phyloP scores from a whole-genome alignment of 2,797 vertebrate species.

The Toxotes lorentzi region DNA sequence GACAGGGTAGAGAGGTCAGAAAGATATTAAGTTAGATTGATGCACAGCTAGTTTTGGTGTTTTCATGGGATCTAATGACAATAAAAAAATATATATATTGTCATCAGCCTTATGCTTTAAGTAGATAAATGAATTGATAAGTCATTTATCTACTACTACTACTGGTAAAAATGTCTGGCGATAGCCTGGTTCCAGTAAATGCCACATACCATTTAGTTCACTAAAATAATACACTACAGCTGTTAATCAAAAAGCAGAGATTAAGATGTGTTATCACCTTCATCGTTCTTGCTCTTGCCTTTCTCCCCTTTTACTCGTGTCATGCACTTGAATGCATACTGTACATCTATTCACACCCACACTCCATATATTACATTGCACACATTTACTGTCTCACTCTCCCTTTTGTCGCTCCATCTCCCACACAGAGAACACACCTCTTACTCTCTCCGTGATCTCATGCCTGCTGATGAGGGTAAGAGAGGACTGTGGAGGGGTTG shows the following conservation, averaged over 20 bases:
- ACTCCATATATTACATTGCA: slow-evolving; percentile 50
- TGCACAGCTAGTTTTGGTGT: background rate
- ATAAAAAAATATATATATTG: background rate
- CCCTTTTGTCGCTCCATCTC: slow-evolving; percentile 50
- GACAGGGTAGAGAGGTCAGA: background rate
- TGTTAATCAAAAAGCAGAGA: slow-evolving; percentile 28
- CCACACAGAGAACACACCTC: slow-evolving; percentile 52
- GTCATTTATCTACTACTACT: too few species aligned
- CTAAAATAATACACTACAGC: background rate
- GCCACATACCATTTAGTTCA: background rate
- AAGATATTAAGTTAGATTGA: background rate
- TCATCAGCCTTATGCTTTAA: background rate
- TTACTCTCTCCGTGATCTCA: slow-evolving; percentile 69
- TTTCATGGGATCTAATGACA: background rate
- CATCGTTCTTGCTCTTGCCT: slow-evolving; percentile 6
- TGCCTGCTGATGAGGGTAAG: slow-evolving; percentile 81
- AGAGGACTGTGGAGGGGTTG: slow-evolving; percentile 58
- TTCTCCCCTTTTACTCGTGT: slow-evolving; percentile 20
- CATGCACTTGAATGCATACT: slow-evolving; percentile 37
- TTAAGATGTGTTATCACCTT: slow-evolving; percentile 36
- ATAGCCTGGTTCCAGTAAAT: background rate
- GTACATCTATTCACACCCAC: slow-evolving; percentile 51
- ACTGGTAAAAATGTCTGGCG: background rate
- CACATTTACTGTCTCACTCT: slow-evolving; percentile 40
- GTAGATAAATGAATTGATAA: background rate